Percentiles rank a stretch among this genome's conserved stretches.
phyloP scores from a whole-genome alignment of 2,113 vertebrate genomes.

The Cephalopterus ornatus region DNA sequence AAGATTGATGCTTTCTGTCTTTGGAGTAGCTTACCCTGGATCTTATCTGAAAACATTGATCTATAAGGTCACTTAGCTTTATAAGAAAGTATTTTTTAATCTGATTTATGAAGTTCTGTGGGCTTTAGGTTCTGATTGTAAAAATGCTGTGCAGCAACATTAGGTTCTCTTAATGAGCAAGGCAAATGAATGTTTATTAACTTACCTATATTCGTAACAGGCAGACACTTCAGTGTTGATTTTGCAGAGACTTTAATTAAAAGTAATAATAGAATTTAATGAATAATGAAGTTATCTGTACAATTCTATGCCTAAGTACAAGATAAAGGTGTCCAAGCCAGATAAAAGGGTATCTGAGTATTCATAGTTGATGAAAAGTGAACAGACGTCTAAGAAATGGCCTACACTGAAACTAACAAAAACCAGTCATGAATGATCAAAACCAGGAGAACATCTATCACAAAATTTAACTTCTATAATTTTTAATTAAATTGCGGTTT shows the following conservation, averaged over 20 bases:
- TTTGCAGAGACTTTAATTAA: slow-evolving; percentile 18
- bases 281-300: not conserved
- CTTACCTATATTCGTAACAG: not conserved
- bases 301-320: not conserved
- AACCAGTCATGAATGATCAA: not conserved
- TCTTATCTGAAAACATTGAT: slow-evolving; percentile 36
- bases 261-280: not conserved
- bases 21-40: not conserved
- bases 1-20: slow-evolving; percentile 24
- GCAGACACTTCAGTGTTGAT: not conserved
- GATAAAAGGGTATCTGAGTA: not conserved
- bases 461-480: not conserved
- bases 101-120: not conserved
- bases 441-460: not conserved
- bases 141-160: not conserved
- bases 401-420: not conserved
- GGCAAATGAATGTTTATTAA: not conserved
- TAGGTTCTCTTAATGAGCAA: not conserved
- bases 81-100: slow-evolving; percentile 14
- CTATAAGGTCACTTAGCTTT: slow-evolving; percentile 26
- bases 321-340: not conserved
- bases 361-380: not conserved
- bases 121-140: not conserved
- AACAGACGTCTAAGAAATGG: not conserved
- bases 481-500: not conserved